phyloP scores from a whole-genome alignment of 2,113 vertebrate species.

The Pygoscelis adeliae region DNA sequence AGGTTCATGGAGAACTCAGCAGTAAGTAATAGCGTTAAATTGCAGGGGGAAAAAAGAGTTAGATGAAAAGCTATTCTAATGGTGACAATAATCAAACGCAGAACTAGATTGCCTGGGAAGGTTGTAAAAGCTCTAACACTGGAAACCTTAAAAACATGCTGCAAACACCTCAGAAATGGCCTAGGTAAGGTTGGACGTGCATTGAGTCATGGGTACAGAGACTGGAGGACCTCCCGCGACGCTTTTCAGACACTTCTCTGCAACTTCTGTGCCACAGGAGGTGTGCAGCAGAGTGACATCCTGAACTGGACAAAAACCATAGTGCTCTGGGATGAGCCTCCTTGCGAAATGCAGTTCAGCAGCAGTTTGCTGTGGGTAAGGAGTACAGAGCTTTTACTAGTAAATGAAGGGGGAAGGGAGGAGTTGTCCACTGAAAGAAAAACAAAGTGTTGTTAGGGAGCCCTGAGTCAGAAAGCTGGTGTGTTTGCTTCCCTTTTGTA shows the following conservation, averaged over 20 bases:
- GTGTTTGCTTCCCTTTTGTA: neutral
- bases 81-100: neutral
- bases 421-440: neutral
- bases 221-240: fast-evolving
- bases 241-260: neutral
- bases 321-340: neutral
- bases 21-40: neutral
- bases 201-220: neutral
- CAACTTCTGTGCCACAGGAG: fast-evolving
- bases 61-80: neutral
- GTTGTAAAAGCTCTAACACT: neutral
- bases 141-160: neutral
- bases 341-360: neutral
- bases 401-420: neutral
- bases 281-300: neutral
- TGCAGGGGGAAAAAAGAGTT: neutral
- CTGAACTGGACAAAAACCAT: neutral
- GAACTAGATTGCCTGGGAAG: neutral
- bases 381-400: neutral
- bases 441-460: neutral
- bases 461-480: neutral
- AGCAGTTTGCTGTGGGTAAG: neutral
- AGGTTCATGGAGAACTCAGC: neutral
- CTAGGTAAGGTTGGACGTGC: neutral
- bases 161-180: neutral